A percentile compares a stretch with the other conserved stretches of the same genome.
These are phyloP conservation scores for Oophaga sylvatica DNA, from an alignment of 2,797 vertebrate genomes.

Conservation along the genomic window DNA sequence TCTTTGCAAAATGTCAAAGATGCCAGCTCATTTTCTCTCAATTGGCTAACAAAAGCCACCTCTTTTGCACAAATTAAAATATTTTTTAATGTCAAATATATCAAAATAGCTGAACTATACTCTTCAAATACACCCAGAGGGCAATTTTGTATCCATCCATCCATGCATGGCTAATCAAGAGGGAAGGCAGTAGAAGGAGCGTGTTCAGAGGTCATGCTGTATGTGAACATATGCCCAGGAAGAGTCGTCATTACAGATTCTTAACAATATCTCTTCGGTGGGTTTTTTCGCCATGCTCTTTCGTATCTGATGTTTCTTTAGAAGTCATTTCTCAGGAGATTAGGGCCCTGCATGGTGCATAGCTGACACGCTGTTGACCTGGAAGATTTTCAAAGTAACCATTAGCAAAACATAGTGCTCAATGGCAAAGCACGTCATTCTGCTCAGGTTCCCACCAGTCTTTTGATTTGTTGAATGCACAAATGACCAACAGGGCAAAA, in stretches of 20 bases:
- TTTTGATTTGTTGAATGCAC: conserved; percentile 23
- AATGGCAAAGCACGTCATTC: conserved; percentile 8
- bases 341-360: conserved; percentile 6
- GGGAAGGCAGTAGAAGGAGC: conserved; percentile 13
- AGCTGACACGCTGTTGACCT: conserved; percentile 24
- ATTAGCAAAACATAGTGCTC: conserved; percentile 8
- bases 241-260: not conserved
- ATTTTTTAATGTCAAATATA: conserved; percentile 41
- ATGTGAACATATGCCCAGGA: not conserved
- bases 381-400: conserved; percentile 34
- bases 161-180: conserved; percentile 42
- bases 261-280: not conserved
- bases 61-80: conserved; percentile 14
- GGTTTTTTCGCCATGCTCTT: not conserved
- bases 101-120: conserved; percentile 37
- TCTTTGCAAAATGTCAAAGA: conserved; percentile 11
- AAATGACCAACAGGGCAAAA: conserved; percentile 30
- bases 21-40: not conserved
- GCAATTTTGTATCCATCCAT: conserved; percentile 25
- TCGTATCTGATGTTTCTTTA: not conserved
- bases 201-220: conserved; percentile 6
- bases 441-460: not conserved
- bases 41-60: not conserved
- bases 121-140: conserved; percentile 22
- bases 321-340: conserved; percentile 26